Evolutionary conservation across 1,140 invertebrate genomes (phyloP).

Genomic region (Caerostris extrusa): DNA sequence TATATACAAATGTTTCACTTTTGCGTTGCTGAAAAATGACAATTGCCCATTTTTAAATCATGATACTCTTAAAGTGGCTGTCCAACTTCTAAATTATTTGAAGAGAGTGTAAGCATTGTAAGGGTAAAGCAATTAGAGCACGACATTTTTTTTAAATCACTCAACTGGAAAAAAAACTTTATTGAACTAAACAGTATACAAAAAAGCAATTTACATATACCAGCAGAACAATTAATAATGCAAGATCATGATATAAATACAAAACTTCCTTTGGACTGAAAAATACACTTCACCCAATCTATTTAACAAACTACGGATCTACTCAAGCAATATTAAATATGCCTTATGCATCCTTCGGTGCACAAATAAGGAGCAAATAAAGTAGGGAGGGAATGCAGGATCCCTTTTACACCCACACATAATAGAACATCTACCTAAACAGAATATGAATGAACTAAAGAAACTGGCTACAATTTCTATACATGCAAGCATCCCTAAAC

Average conservation of each 20-base stretch:
- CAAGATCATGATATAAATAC: not conserved
- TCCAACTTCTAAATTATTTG: too few relatives aligned
- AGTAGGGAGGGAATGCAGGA: not conserved
- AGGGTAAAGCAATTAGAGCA: too few relatives aligned
- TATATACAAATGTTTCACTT: too few relatives aligned
- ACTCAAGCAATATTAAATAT: not conserved
- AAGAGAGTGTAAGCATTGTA: too few relatives aligned
- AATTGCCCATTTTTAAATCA: too few relatives aligned
- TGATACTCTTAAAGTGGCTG: too few relatives aligned
- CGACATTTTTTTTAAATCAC: too few relatives aligned
- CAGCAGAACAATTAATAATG: not conserved
- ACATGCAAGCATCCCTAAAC: too few relatives aligned
- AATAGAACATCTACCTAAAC: not conserved
- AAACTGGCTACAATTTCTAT: too few relatives aligned
- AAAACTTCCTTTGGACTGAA: slow-evolving; percentile 17
- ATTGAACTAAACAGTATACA: slow-evolving; percentile 1
- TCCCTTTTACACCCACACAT: not conserved
- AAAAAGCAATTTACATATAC: slow-evolving; percentile 2
- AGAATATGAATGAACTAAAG: too few relatives aligned
- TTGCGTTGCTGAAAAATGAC: too few relatives aligned
- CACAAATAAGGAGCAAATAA: not conserved
- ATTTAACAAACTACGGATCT: slow-evolving; percentile 3
- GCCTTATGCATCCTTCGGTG: not conserved
- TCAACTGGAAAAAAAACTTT: not conserved
- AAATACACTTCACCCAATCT: slow-evolving; percentile 1